These are phyloP conservation scores for Anthopleura xanthogrammica DNA, from an alignment of 92 coral and sea anemone genomes.

Conservation along the genomic window DNA sequence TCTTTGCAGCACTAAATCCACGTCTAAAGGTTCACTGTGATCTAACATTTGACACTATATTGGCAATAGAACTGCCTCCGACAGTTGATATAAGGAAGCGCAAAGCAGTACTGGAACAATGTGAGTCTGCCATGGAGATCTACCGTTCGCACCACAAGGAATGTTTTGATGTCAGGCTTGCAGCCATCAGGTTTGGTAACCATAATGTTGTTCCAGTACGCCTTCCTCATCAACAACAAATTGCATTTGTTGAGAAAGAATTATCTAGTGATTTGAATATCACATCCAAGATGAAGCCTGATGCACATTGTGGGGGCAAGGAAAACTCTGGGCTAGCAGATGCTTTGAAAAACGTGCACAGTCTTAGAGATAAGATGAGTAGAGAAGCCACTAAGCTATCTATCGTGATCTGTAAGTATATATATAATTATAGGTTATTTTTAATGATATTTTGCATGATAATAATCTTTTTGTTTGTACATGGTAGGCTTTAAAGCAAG, in stretches of 20 bases:
- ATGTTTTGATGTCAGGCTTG: too few species aligned
- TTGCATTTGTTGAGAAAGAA: not conserved
- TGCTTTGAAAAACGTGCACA: not conserved
- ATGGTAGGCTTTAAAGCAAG: not conserved
- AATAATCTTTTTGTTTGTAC: too few species aligned
- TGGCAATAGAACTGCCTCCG: constrained; percentile 6
- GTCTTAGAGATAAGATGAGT: not conserved
- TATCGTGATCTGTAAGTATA: constrained; percentile 1
- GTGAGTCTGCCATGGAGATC: not conserved
- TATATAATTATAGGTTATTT: too few species aligned
- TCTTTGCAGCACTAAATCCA: not conserved
- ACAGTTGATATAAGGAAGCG: not conserved
- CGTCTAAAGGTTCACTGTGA: not conserved
- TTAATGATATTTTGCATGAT: not conserved
- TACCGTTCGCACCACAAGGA: not conserved
- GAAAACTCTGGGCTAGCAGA: constrained; percentile 4
- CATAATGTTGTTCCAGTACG: not conserved
- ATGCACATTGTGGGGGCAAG: not conserved
- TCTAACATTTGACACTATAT: constrained; percentile 7
- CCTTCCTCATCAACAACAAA: not conserved
- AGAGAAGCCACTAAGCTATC: constrained; percentile 22
- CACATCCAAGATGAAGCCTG: not conserved
- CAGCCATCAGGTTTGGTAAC: not conserved
- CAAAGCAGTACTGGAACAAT: not conserved
- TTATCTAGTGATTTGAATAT: not conserved